These are phyloP conservation scores for Coranthus polyacanthus DNA, from an alignment of 2,797 vertebrate genomes.

Conservation along the genomic window DNA sequence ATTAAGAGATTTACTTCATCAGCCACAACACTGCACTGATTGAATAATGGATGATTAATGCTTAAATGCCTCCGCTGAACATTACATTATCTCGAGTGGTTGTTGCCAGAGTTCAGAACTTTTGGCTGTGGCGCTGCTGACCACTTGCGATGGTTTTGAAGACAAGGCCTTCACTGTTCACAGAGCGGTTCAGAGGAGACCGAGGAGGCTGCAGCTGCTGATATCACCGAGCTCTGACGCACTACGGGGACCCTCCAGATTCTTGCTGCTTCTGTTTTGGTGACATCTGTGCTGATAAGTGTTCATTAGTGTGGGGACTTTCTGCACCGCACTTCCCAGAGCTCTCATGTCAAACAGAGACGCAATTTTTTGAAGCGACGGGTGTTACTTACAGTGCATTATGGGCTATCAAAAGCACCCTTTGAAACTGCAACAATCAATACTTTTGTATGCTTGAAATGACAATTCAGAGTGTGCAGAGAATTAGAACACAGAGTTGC, in stretches of 20 bases:
- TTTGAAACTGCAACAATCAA: too few relatives aligned
- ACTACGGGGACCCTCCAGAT: constrained; percentile 23
- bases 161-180: constrained; percentile 67
- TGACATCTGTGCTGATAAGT: constrained; percentile 45
- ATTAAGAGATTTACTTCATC: constrained; percentile 34
- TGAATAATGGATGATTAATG: constrained; percentile 1
- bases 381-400: too few relatives aligned
- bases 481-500: too few relatives aligned
- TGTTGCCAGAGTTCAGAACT: constrained; percentile 53
- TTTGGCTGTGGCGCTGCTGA: constrained; percentile 36
- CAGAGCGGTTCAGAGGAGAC: constrained; percentile 17
- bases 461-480: too few relatives aligned
- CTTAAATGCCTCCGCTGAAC: constrained; percentile 11
- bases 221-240: constrained; percentile 29
- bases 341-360: constrained; percentile 13
- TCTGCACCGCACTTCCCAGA: neutral
- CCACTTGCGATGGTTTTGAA: constrained; percentile 53
- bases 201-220: constrained; percentile 51
- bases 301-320: neutral
- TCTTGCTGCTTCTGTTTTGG: constrained; percentile 34
- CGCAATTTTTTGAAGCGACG: constrained; percentile 8
- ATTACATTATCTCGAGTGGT: constrained; percentile 27
- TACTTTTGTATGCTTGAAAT: too few relatives aligned
- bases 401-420: too few relatives aligned
- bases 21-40: constrained; percentile 11